phyloP scores from a whole-genome alignment of 2,797 vertebrate species.

The Rhinichthys osculus region DNA sequence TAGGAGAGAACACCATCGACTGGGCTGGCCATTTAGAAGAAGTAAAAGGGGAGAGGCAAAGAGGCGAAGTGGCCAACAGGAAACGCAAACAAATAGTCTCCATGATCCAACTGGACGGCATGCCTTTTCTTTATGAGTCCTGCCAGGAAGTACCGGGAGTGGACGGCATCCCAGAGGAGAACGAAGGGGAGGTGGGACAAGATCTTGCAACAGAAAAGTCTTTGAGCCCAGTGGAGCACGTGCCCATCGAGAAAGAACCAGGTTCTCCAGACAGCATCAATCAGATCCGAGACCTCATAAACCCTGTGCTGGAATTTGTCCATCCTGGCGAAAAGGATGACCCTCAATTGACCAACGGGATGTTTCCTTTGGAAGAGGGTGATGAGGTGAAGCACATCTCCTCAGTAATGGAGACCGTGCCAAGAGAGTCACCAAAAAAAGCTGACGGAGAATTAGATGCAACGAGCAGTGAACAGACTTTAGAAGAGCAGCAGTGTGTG shows the following conservation, averaged over 20 bases:
- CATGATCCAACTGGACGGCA: constrained; percentile 85
- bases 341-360: constrained; percentile 63
- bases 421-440: constrained; percentile 60
- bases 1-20: constrained; percentile 84
- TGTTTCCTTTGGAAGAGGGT: constrained; percentile 66
- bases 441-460: constrained; percentile 8
- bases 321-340: constrained; percentile 26
- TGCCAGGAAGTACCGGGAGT: constrained; percentile 78
- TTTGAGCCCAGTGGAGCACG: neutral
- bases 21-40: constrained; percentile 81
- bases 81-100: constrained; percentile 92
- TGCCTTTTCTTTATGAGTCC: constrained; percentile 77
- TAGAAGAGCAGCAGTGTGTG: constrained; percentile 53
- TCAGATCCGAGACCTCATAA: constrained; percentile 81
- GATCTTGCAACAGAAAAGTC: constrained; percentile 43
- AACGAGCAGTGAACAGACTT: constrained; percentile 23
- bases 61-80: constrained; percentile 58
- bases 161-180: constrained; percentile 80
- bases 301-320: constrained; percentile 71
- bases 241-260: constrained; percentile 27
- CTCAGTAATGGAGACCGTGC: constrained; percentile 56
- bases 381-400: constrained; percentile 64
- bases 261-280: constrained; percentile 77
- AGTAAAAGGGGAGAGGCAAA: constrained; percentile 50
- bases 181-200: constrained; percentile 17